Evolutionary conservation across 2,113 vertebrate species (phyloP), one percentile per base, ranked within the genome.

Genomic region (Boulengeromyrus knoepffleri): DNA sequence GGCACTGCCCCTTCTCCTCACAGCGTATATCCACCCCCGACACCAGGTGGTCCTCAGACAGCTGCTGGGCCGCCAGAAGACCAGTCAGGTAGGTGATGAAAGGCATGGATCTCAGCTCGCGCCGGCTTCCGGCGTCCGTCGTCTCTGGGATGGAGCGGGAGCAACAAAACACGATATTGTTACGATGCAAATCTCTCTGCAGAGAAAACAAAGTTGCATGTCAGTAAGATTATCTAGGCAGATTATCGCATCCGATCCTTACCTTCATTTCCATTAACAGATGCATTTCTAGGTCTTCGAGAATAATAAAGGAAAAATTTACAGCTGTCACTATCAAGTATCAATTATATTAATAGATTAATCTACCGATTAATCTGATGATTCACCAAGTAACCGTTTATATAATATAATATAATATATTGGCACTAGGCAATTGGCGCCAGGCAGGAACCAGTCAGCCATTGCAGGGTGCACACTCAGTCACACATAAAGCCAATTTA

Each of bases 81-180:
- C 97, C 97, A 0, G 97, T 97, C 93, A 99, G 97, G 94, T 98
- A 99, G 90, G 96, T 99, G 96, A 99, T 99, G 96, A 99, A 99
- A n/a, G 98, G 97, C 93, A 99, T 96, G 70, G 98, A 98, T 92
- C 98, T 99, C 92, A 99, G 94, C 86, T 99, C 98, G 91, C 98
- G 97, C 91, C 97, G 97, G 94, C 97, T 98, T 1, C 97, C 98
- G 52, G 98, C 95, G 90, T 99, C 98, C 0, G 98, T 99, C 39
- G 97, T 97, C 95, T 99, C 98, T 99, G 95, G 45, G 66, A 24
- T 8, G 74, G 70, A 52, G 56, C 15, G 42, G 39, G 77, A 39
- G 46, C 53, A 66, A 66, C 31, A n/a, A 45, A 10, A 66, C 58
- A 47, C 3, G 27, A 85, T 21, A 85, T 85, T 9, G 39, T 85